These are phyloP conservation scores for Nixonia krombeini DNA, from an alignment of 1,140 invertebrate species.

Conservation along the genomic window DNA sequence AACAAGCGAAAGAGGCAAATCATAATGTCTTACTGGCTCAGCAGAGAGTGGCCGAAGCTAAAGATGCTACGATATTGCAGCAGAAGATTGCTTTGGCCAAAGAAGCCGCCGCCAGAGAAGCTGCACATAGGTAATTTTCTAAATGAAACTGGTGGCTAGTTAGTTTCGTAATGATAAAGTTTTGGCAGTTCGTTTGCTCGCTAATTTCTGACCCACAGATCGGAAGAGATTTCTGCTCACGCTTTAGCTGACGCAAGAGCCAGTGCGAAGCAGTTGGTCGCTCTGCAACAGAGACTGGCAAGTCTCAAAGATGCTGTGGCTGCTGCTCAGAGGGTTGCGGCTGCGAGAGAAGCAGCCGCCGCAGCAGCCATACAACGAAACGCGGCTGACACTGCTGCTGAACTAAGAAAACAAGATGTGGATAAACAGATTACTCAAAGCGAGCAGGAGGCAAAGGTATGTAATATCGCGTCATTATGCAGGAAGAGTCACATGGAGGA, in stretches of 20 bases:
- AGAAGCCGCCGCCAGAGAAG: slow-evolving; percentile 62
- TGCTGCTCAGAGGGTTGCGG: slow-evolving; percentile 66
- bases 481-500: no score
- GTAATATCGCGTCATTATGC: slow-evolving; percentile 10
- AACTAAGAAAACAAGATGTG: slow-evolving; percentile 68
- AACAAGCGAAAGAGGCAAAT: slow-evolving; percentile 68
- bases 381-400: slow-evolving; percentile 64
- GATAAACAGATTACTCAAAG: slow-evolving; percentile 67
- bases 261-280: slow-evolving; percentile 64
- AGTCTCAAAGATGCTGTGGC: slow-evolving; percentile 66
- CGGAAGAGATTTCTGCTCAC: slow-evolving; percentile 63
- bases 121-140: slow-evolving; percentile 57
- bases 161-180: background rate
- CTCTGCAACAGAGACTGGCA: slow-evolving; percentile 67
- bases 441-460: slow-evolving; percentile 66
- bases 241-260: slow-evolving; percentile 60
- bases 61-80: slow-evolving; percentile 61
- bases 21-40: slow-evolving; percentile 64
- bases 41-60: slow-evolving; percentile 63
- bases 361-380: slow-evolving; percentile 67
- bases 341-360: slow-evolving; percentile 65
- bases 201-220: no score
- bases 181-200: background rate
- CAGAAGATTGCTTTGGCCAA: slow-evolving; percentile 66
- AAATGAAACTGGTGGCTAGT: no score